A percentile compares a stretch with the other conserved stretches of the same genome.
Evolutionary conservation across 2,888 invertebrate genomes (phyloP).

Genomic region (Sinopyrophorus schimmeli): DNA sequence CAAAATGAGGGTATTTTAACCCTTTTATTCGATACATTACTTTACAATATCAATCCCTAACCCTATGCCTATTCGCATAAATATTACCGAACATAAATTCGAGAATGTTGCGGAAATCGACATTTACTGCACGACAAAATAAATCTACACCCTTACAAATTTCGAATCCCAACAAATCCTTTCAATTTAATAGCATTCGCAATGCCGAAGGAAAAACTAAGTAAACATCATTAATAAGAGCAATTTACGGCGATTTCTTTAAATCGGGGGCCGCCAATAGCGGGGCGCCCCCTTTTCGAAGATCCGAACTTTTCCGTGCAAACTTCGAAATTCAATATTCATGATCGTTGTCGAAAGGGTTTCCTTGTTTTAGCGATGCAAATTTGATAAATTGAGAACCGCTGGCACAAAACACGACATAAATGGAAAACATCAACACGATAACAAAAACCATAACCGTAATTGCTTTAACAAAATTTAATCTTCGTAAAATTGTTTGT

Average conservation of each 20-base stretch:
- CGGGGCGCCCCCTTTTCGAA: too few relatives aligned
- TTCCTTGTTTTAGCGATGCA: slow-evolving; percentile 39
- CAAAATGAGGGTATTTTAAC: slow-evolving; percentile 26
- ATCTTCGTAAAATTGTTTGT: slow-evolving; percentile 23
- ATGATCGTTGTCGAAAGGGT: slow-evolving; percentile 43
- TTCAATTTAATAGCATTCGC: too few relatives aligned
- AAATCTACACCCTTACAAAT: slow-evolving; percentile 8
- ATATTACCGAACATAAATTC: slow-evolving; percentile 3
- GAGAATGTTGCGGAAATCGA: neutral
- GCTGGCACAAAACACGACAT: slow-evolving; percentile 14
- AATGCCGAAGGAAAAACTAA: slow-evolving; percentile 34
- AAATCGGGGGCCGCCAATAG: slow-evolving; percentile 40
- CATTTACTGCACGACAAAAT: slow-evolving; percentile 5
- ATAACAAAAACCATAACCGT: slow-evolving; percentile 21
- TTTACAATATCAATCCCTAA: slow-evolving; percentile 11
- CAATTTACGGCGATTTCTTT: slow-evolving; percentile 51
- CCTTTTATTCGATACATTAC: slow-evolving; percentile 25
- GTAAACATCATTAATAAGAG: slow-evolving; percentile 56
- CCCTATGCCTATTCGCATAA: slow-evolving; percentile 5
- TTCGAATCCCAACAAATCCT: neutral
- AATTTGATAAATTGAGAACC: slow-evolving; percentile 35
- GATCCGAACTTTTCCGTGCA: slow-evolving; percentile 41
- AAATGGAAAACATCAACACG: slow-evolving; percentile 20
- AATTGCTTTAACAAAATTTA: slow-evolving; percentile 27
- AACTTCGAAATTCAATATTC: slow-evolving; percentile 51